Base-by-base conservation (phyloP, 2,797 vertebrate genomes). In the Podarcis siculus region DNA sequence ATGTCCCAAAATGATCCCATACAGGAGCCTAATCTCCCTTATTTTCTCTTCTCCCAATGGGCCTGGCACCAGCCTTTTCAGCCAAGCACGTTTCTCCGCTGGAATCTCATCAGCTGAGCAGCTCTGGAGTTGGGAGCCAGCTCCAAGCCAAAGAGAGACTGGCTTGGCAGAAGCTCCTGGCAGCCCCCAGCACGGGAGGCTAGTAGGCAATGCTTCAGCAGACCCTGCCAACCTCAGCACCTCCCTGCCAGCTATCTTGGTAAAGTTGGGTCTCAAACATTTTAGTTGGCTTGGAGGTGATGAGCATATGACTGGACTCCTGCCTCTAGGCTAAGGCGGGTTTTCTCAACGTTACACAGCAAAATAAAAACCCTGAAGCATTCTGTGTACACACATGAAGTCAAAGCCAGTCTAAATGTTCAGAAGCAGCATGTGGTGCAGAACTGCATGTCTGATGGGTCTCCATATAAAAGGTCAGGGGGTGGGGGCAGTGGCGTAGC, bases 11-110 rank as follows among this genome's bases (percentile, higher is more conserved):
- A 66, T 73, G 69, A 89, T 81, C 82, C 49, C 79, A 82, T 81
- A 69, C 83, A 77, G 83, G n/a, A 89, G 88, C 79, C 72, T 82
- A 86, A 86, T 86, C 39, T 69, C 78, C 88, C 76, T 81, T 85
- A 89, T 76, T 86, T 85, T 87, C 84, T 75, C 78, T 66, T 85
- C 83, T 81, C 87, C 83, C 79, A 55, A 76, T 4, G 25, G 78
- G 27, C 67, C 64, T 37, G 58, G 69, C 67, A 85, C 83, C 87
- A 85, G 72, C 37, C 78, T 13, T 67, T 85, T 89, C 83, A 89
- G n/a, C 39, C 42, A 67, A 37, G 75, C 30, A 12, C 73, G 73
- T 87, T 78, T 85, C 72, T 80, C 58, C 71, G 76, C 83, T 76
- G 83, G 83, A 89, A 86, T 82, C 77, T 80, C 75, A 37, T 89